phyloP scores from a whole-genome alignment of 2,888 invertebrate genomes.

The Stomorhina lunata region DNA sequence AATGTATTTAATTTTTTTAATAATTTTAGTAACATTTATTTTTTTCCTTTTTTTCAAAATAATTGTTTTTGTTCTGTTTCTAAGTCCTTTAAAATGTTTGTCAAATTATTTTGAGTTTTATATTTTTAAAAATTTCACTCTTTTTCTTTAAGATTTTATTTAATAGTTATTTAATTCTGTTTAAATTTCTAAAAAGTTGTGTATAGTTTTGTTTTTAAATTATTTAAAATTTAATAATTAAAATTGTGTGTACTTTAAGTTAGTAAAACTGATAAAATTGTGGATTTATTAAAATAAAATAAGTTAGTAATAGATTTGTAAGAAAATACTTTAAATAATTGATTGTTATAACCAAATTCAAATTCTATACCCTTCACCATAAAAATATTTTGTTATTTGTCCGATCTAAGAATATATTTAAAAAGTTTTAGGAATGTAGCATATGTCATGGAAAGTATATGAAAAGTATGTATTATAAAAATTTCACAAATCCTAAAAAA shows the following conservation, averaged over 20 bases:
- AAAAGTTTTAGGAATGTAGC: no score
- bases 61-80: conserved; percentile 22
- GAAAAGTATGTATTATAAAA: no score
- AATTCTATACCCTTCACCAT: neutral
- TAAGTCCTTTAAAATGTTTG: conserved; percentile 27
- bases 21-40: conserved; percentile 43
- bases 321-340: neutral
- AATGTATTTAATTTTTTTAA: no score
- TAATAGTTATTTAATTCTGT: neutral
- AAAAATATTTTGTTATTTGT: no score
- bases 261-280: no score
- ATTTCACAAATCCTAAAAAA: no score
- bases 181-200: conserved; percentile 23
- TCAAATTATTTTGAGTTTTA: conserved; percentile 10
- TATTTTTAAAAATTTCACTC: conserved; percentile 59
- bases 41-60: conserved; percentile 25
- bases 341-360: neutral
- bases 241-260: no score
- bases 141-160: conserved; percentile 6
- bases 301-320: neutral
- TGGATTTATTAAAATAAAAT: no score
- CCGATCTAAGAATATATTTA: no score
- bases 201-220: neutral
- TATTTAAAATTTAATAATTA: no score
- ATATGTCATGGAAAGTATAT: no score